Percentiles rank a stretch among this genome's conserved stretches.
Evolutionary conservation across 2,888 invertebrate species (phyloP).

Genomic region (Lepidochrysops patricia): DNA sequence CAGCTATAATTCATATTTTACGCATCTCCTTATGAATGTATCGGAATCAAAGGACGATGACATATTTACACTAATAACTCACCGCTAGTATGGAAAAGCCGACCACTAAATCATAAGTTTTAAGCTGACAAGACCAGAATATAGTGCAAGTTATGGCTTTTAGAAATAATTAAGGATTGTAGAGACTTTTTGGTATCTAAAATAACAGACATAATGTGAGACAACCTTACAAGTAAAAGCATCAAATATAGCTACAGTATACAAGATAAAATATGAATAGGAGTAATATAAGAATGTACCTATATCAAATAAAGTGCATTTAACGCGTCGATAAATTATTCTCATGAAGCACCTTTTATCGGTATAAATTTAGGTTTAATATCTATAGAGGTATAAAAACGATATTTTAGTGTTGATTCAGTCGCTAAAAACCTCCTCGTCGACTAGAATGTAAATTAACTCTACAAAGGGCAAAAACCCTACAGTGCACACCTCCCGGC

Average conservation of each 20-base stretch:
- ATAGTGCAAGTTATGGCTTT: neutral
- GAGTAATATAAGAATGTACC: neutral
- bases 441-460: conserved; percentile 40
- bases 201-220: neutral
- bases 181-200: neutral
- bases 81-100: conserved; percentile 28
- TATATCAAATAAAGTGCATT: neutral
- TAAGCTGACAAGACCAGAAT: conserved; percentile 6
- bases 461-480: conserved; percentile 66
- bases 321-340: neutral
- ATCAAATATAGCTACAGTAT: neutral
- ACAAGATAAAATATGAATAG: neutral
- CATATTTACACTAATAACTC: conserved; percentile 52
- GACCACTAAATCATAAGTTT: conserved; percentile 18
- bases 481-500: conserved; percentile 60
- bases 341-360: neutral
- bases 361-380: neutral
- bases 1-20: conserved; percentile 37
- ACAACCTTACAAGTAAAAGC: neutral
- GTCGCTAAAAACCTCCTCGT: conserved; percentile 58
- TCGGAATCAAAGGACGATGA: conserved; percentile 52
- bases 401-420: conserved; percentile 65
- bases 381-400: conserved; percentile 42
- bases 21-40: conserved; percentile 42
- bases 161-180: neutral